phyloP scores from a whole-genome alignment of 2,888 invertebrate species.

The Zaprionus obscuricornis region DNA sequence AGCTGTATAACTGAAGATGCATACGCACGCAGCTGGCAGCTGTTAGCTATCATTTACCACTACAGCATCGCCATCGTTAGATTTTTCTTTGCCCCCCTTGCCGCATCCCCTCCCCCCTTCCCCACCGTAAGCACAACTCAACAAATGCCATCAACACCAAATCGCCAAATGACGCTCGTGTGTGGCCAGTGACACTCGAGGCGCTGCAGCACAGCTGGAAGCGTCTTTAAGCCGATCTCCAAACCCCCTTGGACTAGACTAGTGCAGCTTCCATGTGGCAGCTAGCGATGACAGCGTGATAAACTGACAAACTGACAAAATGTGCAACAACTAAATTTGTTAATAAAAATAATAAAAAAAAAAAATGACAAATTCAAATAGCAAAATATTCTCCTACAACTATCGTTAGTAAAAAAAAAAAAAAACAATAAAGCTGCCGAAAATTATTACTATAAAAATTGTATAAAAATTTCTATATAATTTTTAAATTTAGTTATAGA shows the following conservation, averaged over 20 bases:
- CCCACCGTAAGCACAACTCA: constrained; percentile 13
- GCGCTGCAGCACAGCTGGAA: constrained; percentile 73
- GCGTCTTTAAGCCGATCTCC: constrained; percentile 49
- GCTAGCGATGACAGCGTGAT: too few species aligned
- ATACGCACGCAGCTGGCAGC: constrained; percentile 54
- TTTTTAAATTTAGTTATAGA: neutral
- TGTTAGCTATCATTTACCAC: constrained; percentile 20
- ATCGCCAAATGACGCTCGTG: constrained; percentile 73
- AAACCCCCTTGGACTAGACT: constrained; percentile 41
- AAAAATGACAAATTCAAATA: neutral
- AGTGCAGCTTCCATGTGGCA: too few species aligned
- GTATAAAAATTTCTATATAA: neutral
- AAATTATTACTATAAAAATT: neutral
- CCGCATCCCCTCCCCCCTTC: neutral
- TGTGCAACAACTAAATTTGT: too few species aligned
- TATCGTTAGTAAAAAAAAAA: neutral
- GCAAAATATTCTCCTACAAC: neutral
- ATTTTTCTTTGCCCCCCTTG: constrained; percentile 9
- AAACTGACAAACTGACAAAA: too few species aligned
- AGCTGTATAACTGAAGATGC: constrained; percentile 43
- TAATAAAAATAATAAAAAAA: too few species aligned
- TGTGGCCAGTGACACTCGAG: constrained; percentile 77
- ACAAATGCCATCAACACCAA: constrained; percentile 71
- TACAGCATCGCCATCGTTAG: constrained; percentile 27
- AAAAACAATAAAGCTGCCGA: neutral